phyloP scores from a whole-genome alignment of 2,113 vertebrate genomes.

The Rhagologus leucostigma region DNA sequence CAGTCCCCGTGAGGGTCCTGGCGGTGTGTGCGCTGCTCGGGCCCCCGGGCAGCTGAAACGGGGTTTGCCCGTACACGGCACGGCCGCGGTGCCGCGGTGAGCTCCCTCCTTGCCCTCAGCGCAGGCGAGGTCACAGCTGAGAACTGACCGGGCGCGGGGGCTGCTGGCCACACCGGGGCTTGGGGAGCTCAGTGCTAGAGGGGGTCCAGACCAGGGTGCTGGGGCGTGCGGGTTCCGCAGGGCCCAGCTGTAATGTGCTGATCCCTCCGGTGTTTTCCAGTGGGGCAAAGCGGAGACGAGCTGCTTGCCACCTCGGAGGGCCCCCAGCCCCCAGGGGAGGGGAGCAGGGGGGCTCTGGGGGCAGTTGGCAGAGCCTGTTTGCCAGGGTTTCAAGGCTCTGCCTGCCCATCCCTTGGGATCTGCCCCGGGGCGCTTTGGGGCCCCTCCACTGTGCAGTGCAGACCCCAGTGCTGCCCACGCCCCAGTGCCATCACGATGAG shows the following conservation, averaged over 20 bases:
- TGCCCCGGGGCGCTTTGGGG: neutral
- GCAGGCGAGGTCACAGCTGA: neutral
- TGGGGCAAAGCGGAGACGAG: neutral
- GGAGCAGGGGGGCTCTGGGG: neutral
- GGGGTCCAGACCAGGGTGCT: neutral
- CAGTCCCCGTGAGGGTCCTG: neutral
- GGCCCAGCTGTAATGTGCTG: fast-evolving
- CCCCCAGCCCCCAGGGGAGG: neutral
- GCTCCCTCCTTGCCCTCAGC: neutral
- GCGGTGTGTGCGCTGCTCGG: fast-evolving
- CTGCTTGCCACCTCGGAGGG: fast-evolving
- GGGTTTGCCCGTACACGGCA: neutral
- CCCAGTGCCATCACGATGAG: neutral
- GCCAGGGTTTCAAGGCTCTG: neutral
- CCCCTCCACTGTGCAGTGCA: neutral
- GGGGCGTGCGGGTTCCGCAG: fast-evolving
- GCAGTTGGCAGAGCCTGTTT: neutral
- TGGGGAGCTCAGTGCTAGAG: neutral
- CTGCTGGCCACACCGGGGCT: neutral
- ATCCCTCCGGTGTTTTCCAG: fast-evolving
- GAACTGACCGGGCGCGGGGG: fast-evolving
- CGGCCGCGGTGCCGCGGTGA: fast-evolving
- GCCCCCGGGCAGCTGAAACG: neutral
- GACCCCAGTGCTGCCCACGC: neutral
- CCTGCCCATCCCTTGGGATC: neutral